Percentiles rank a stretch among this genome's conserved stretches.
These are phyloP conservation scores for Mus musculus DNA, from an alignment of 2,113 vertebrate species.

Conservation along the genomic window GRCm39 chr17:51316501-51317000, in stretches of 20 bases:
- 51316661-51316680: neutral
- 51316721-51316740: neutral
- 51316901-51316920: neutral
- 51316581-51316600: neutral
- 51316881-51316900: neutral
- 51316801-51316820: neutral
- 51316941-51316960: neutral
- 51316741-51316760: neutral
- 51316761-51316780: neutral
- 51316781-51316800: neutral
- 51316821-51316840: neutral
- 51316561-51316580: neutral
- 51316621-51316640: neutral
- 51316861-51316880: neutral
- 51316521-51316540: neutral
- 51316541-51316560: neutral
- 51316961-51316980: neutral
- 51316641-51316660: neutral
- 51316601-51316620: neutral
- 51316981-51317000: neutral
- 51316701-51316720: neutral
- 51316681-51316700: neutral
- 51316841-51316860: neutral
- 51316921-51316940: neutral
- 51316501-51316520: neutral